Conservation (phyloP, 2,888 invertebrate genomes). For the Lasioglossum malachurum region DNA sequence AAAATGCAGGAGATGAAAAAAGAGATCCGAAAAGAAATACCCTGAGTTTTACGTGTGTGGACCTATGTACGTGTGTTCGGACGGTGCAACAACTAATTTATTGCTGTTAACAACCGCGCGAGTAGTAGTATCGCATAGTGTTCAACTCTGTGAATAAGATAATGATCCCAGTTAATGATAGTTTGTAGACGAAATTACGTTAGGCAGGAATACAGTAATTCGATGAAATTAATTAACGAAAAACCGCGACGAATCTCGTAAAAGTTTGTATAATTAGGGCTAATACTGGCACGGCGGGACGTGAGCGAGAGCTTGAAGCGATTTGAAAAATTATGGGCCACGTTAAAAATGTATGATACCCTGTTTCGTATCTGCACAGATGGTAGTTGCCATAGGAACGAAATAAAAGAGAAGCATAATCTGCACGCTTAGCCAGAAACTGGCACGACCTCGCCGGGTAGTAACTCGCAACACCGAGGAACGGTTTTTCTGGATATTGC, state of each 20-base stretch:
- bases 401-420: constrained; percentile 46
- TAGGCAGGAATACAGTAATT: neutral
- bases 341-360: constrained; percentile 31
- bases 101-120: neutral
- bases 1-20: neutral
- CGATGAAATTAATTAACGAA: neutral
- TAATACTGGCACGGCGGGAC: constrained; percentile 9
- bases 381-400: constrained; percentile 34
- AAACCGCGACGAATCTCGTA: neutral
- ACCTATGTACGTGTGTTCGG: neutral
- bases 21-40: neutral
- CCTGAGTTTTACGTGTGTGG: neutral
- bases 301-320: neutral
- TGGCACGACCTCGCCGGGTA: constrained; percentile 11
- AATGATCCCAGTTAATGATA: neutral
- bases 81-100: neutral
- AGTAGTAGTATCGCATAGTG: neutral
- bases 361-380: constrained; percentile 16
- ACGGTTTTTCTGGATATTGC: constrained; percentile 9
- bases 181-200: neutral
- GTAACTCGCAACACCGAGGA: neutral
- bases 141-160: neutral
- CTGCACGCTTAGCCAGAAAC: constrained; percentile 41
- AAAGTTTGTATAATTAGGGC: neutral
- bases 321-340: constrained; percentile 37